Base-by-base conservation (phyloP, 2,113 vertebrate species). In the Columbina picui region DNA sequence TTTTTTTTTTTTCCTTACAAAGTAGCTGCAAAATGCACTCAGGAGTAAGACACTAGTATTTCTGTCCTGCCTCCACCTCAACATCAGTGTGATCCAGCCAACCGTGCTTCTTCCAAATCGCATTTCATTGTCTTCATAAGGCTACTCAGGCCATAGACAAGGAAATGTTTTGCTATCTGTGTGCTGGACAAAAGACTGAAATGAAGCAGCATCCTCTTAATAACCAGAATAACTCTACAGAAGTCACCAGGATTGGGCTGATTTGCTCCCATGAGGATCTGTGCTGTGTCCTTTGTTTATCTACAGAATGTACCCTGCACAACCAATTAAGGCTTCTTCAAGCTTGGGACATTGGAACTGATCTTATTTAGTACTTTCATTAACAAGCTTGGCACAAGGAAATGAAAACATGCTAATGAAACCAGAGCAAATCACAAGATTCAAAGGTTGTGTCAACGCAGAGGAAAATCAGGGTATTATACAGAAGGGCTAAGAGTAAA, bases 291-390 rank as follows among this genome's bases (percentile, higher is more conserved):
- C 76, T 81, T 78, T 94, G 41, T 94, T 90, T 89, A 95, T 78
- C 83, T 77, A 61, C 68, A 89, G 92, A 90, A 90, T 65, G 77
- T 84, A 92, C 34, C 68, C 86, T 84, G 91, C 71, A 78, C 59
- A 96, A 77, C 70, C 47, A 93, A 78, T 93, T 92, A 94, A 59
- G 50, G 64, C 64, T 86, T 92, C 73, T 75, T 95, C 83, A 88
- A 92, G 65, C 82, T 80, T 93, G 71, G 75, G 50, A 80, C 82
- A 85, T 94, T 89, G 85, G 39, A 95, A 93, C 43, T 36, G 70
- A 88, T 93, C 79, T 95, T 93, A 91, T 88, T 97, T 92, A 85
- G 92, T 88, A 94, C 36, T 90, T 94, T 61, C 75, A 92, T 90
- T 88, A 95, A 69, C 4, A 7, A 69, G 22, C 63, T 88, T 95